A percentile compares a stretch with the other conserved stretches of the same genome.
These are phyloP conservation scores for Osmerus eperlanus DNA, from an alignment of 2,113 vertebrate genomes.

Conservation along the genomic window DNA sequence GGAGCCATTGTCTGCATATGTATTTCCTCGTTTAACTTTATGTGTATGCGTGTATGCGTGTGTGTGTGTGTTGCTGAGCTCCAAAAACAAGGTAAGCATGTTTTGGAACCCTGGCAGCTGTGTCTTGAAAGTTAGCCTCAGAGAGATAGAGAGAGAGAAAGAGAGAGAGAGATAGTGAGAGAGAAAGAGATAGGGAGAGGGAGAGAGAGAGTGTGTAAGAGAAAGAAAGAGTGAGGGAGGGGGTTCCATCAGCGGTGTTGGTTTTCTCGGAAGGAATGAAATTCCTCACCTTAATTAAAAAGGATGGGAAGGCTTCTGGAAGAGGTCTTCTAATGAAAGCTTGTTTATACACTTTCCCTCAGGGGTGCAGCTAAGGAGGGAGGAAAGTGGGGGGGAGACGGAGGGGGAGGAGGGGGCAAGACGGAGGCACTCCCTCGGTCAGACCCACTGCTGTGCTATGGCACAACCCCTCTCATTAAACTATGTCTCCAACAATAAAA, in stretches of 20 bases:
- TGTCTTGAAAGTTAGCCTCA: slow-evolving; percentile 24
- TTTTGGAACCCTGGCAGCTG: background rate
- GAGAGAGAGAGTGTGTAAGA: background rate
- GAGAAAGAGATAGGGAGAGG: background rate
- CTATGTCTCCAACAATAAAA: slow-evolving; percentile 47
- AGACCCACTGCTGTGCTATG: slow-evolving; percentile 33
- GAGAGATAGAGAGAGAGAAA: background rate
- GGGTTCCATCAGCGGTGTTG: background rate
- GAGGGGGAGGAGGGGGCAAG: background rate
- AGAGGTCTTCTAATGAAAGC: slow-evolving; percentile 54
- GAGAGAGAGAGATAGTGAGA: background rate
- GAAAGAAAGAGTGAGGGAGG: background rate
- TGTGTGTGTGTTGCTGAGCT: background rate
- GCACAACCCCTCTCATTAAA: slow-evolving; percentile 52
- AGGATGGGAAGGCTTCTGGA: slow-evolving; percentile 29
- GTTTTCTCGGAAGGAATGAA: slow-evolving; percentile 22
- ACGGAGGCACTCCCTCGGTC: slow-evolving; percentile 12
- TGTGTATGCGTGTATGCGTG: background rate
- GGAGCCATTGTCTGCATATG: slow-evolving; percentile 7
- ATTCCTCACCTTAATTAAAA: slow-evolving; percentile 56
- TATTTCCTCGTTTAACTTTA: slow-evolving; percentile 6
- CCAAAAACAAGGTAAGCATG: background rate
- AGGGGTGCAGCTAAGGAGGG: slow-evolving; percentile 2
- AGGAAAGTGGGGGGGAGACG: background rate
- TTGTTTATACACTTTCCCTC: slow-evolving; percentile 51